Conservation (phyloP, 2,797 vertebrate genomes). For the Myotis vivesi region DNA sequence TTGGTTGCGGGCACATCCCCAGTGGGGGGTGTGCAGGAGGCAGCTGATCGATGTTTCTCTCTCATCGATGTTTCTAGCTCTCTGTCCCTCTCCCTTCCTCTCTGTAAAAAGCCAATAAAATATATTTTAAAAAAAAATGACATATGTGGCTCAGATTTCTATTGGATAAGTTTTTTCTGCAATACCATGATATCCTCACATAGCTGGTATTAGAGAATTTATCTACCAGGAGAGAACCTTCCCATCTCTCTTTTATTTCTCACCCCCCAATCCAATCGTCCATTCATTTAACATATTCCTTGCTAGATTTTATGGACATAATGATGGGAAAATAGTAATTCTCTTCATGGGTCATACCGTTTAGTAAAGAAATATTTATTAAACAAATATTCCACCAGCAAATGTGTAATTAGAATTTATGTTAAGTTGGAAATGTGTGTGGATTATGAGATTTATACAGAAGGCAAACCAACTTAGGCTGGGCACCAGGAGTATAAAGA, state of each 20-base stretch:
- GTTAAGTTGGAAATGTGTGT: neutral
- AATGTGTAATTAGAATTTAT: neutral
- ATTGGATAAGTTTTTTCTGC: neutral
- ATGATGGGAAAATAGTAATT: neutral
- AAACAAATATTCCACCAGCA: neutral
- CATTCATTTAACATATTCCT: neutral
- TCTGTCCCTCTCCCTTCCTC: too few relatives aligned
- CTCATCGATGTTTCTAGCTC: too few relatives aligned
- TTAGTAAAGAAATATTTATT: neutral
- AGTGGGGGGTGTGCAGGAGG: too few relatives aligned
- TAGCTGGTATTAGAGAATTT: neutral
- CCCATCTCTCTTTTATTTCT: neutral
- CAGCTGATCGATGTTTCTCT: too few relatives aligned
- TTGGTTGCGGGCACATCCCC: too few relatives aligned
- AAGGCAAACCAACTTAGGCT: neutral
- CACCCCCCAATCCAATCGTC: neutral
- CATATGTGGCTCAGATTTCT: neutral
- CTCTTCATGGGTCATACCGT: neutral
- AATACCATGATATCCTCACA: neutral
- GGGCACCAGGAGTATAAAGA: neutral
- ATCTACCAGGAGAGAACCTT: neutral
- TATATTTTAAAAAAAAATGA: too few relatives aligned
- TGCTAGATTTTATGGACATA: neutral
- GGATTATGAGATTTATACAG: neutral
- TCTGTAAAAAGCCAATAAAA: too few relatives aligned